A percentile compares a stretch with the other conserved stretches of the same genome.
Evolutionary conservation across 2,888 invertebrate genomes (phyloP).

Genomic region (Archips xylosteana): DNA sequence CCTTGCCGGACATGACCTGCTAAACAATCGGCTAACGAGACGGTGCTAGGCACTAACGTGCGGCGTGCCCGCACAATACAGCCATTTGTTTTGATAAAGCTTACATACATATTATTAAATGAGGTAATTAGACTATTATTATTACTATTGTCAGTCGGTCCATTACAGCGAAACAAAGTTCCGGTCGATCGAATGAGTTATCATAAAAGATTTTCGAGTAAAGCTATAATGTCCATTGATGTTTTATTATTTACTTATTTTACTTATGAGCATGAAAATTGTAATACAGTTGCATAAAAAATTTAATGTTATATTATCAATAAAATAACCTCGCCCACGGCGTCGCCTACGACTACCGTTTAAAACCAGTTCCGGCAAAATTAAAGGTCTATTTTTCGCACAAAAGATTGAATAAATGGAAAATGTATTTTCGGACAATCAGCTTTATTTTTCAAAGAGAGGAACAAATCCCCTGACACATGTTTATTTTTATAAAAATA

Average conservation of each 20-base stretch:
- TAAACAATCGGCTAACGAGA: conserved; percentile 38
- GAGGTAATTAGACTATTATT: neutral
- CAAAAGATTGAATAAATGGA: neutral
- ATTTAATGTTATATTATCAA: neutral
- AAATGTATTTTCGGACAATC: conserved; percentile 3
- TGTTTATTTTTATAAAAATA: neutral
- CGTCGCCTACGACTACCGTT: neutral
- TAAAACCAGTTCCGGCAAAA: neutral
- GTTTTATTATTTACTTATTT: neutral
- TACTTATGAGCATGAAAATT: neutral
- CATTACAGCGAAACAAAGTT: neutral
- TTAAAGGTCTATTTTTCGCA: neutral
- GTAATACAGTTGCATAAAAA: neutral
- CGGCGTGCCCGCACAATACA: conserved; percentile 13
- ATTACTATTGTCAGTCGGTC: conserved; percentile 3
- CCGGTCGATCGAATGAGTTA: neutral
- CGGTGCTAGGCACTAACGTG: conserved; percentile 16
- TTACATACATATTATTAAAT: conserved; percentile 15
- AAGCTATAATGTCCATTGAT: neutral
- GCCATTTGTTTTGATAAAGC: conserved; percentile 13
- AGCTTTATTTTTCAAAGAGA: conserved; percentile 5
- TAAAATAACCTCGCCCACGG: neutral
- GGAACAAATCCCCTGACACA: neutral
- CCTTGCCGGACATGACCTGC: conserved; percentile 30
- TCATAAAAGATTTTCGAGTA: neutral